Percentiles rank a stretch among this genome's conserved stretches.
These are phyloP conservation scores for Drosophila virilis DNA, from an alignment of 1,140 invertebrate species.

Conservation along the genomic window DNA sequence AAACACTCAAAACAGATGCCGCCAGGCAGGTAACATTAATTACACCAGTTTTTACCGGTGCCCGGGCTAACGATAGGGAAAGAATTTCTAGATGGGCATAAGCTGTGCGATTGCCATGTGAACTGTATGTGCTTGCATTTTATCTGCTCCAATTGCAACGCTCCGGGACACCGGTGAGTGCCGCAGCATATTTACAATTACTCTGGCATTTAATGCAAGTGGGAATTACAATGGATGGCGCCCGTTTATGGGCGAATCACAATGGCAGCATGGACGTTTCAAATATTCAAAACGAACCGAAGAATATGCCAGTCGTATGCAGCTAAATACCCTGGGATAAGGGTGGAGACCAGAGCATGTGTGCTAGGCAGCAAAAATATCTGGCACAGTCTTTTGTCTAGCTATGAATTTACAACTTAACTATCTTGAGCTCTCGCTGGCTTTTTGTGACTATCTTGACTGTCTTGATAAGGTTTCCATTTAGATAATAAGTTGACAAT, in stretches of 20 bases:
- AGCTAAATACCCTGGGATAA: constrained; percentile 16
- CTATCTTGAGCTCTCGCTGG: too few relatives aligned
- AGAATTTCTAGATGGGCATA: background rate
- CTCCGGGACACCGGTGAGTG: constrained; percentile 20
- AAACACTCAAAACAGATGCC: constrained; percentile 25
- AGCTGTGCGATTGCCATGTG: constrained; percentile 45
- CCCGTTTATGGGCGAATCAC: constrained; percentile 8
- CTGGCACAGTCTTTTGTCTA: too few relatives aligned
- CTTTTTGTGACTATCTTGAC: too few relatives aligned
- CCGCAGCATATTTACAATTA: constrained; percentile 74
- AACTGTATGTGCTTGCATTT: constrained; percentile 65
- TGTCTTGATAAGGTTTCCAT: too few relatives aligned
- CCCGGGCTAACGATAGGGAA: background rate
- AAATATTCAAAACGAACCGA: constrained; percentile 64
- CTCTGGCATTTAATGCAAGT: constrained; percentile 78
- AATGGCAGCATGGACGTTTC: constrained; percentile 19
- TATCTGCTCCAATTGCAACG: constrained; percentile 76
- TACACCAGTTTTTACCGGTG: constrained; percentile 43
- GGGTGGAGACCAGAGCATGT: background rate
- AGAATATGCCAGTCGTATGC: constrained; percentile 51
- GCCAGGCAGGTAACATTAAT: constrained; percentile 65
- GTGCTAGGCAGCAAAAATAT: too few relatives aligned
- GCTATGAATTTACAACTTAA: too few relatives aligned
- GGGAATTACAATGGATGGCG: constrained; percentile 68
- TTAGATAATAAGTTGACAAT: too few relatives aligned